Evolutionary conservation across 2,888 invertebrate species (phyloP).

Genomic region (Cyaniris semiargus): DNA sequence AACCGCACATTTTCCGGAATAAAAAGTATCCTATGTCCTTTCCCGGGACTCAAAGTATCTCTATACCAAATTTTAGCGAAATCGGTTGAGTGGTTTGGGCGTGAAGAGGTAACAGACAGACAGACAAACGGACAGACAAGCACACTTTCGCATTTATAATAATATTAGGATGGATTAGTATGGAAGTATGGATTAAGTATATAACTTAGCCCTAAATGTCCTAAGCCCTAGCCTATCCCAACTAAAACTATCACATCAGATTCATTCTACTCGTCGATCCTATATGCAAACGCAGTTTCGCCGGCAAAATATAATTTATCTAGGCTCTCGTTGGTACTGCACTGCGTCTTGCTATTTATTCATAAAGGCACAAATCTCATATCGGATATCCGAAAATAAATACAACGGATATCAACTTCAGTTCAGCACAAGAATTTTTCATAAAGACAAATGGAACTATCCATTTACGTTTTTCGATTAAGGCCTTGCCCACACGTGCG

Average conservation of each 20-base stretch:
- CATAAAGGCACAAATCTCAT: conserved; percentile 18
- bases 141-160: too few relatives aligned
- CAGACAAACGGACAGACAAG: too few relatives aligned
- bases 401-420: conserved; percentile 23
- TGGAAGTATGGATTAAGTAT: too few relatives aligned
- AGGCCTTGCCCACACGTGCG: neutral
- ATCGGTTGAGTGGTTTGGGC: too few relatives aligned
- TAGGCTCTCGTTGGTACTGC: conserved; percentile 20
- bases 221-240: neutral
- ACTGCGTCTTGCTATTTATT: conserved; percentile 26
- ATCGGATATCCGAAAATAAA: conserved; percentile 27
- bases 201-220: too few relatives aligned
- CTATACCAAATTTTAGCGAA: too few relatives aligned
- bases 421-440: conserved; percentile 25
- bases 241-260: neutral
- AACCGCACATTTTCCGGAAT: too few relatives aligned
- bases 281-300: neutral
- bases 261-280: neutral
- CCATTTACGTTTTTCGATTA: conserved; percentile 23
- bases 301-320: neutral
- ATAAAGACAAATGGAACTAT: conserved; percentile 19
- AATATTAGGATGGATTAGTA: too few relatives aligned
- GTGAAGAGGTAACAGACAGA: too few relatives aligned
- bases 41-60: too few relatives aligned
- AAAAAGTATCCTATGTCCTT: too few relatives aligned